Conservation (phyloP, 2,888 invertebrate species). For the Mesorhabditis sp. region DNA sequence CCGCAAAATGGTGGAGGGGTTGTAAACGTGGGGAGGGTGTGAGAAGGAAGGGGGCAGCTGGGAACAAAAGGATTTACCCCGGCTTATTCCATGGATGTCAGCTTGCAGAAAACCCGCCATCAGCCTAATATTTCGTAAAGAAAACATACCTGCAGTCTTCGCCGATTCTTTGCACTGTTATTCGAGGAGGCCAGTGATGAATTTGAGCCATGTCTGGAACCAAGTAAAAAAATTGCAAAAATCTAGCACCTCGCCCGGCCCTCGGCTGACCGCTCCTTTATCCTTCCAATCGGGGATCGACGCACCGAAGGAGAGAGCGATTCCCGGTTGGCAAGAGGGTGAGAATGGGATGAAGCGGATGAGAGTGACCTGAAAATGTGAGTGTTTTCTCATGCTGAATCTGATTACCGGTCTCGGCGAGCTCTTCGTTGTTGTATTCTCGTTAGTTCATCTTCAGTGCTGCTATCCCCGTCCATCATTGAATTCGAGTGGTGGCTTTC, state of each 20-base stretch:
- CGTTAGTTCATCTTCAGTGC: slow-evolving; percentile 35
- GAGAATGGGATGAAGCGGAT: background rate
- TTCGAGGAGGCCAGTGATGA: slow-evolving; percentile 26
- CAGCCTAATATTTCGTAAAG: background rate
- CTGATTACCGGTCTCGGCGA: background rate
- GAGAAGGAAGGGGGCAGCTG: background rate
- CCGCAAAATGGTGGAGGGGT: no score
- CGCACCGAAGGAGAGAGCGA: slow-evolving; percentile 49
- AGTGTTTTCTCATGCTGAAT: background rate
- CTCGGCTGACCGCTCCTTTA: slow-evolving; percentile 44
- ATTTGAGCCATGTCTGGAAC: slow-evolving; percentile 25
- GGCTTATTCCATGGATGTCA: background rate
- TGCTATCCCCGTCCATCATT: slow-evolving; percentile 52
- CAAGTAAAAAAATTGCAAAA: background rate
- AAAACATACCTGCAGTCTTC: background rate
- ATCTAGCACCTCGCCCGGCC: slow-evolving; percentile 24
- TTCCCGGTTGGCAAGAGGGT: slow-evolving; percentile 14
- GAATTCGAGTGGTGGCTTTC: slow-evolving; percentile 56
- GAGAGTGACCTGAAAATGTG: background rate
- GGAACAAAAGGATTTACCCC: background rate
- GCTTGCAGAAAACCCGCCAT: background rate
- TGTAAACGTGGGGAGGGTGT: background rate
- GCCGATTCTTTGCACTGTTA: slow-evolving; percentile 5
- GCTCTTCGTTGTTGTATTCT: background rate
- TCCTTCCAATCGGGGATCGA: slow-evolving; percentile 49